Conservation (phyloP, 2,113 vertebrate genomes). For the Gopherus flavomarginatus region DNA sequence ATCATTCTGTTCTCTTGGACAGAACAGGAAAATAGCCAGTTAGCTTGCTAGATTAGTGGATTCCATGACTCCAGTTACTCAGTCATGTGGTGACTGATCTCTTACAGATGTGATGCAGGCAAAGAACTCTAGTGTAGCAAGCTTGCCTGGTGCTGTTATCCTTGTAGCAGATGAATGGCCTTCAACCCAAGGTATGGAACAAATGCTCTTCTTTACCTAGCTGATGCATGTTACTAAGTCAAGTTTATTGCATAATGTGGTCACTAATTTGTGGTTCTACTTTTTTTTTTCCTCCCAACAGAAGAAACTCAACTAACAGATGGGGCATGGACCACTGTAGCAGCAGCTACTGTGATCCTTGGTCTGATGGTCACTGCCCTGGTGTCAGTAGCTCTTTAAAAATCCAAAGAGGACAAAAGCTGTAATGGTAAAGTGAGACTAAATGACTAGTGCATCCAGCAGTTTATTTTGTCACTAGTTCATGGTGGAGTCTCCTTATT, state of each 20-base stretch:
- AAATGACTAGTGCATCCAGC: background rate
- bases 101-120: background rate
- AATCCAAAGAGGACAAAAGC: conserved; percentile 29
- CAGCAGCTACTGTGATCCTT: background rate
- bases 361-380: background rate
- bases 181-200: conserved; percentile 65
- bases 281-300: background rate
- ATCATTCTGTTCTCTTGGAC: too few relatives aligned
- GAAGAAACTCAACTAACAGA: background rate
- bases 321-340: background rate
- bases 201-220: background rate
- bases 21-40: too few relatives aligned
- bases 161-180: conserved; percentile 56
- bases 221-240: accelerated
- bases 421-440: background rate
- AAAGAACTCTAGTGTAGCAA: conserved; percentile 40
- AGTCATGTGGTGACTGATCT: background rate
- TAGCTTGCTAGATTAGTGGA: too few relatives aligned
- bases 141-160: conserved; percentile 74
- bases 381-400: background rate
- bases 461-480: too few relatives aligned
- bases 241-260: background rate
- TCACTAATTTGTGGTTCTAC: accelerated
- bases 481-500: background rate
- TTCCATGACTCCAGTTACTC: too few relatives aligned